Evolutionary conservation across 2,797 vertebrate genomes (phyloP).

Genomic region (Gymnoscopelus microlampas): DNA sequence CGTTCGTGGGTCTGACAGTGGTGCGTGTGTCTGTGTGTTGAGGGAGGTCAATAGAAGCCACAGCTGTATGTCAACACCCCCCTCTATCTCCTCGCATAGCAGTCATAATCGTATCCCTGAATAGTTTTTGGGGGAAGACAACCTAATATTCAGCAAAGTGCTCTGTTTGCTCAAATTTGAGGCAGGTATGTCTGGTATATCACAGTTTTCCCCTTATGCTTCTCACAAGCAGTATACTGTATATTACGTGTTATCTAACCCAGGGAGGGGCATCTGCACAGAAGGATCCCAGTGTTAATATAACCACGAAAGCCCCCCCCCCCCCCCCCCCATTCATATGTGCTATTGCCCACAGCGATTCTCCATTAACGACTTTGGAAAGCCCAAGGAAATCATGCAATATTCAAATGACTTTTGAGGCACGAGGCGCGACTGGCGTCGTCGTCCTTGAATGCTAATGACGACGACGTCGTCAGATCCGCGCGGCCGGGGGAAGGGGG

Average conservation of each 20-base stretch:
- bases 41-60: slow-evolving; percentile 27
- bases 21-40: not conserved
- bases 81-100: slow-evolving; percentile 24
- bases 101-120: slow-evolving; percentile 7
- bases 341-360: slow-evolving; percentile 40
- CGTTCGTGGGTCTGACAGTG: slow-evolving; percentile 4
- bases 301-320: too few species aligned
- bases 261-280: too few species aligned
- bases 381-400: slow-evolving; percentile 46
- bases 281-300: too few species aligned
- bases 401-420: slow-evolving; percentile 62
- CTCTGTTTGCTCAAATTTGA: too few species aligned
- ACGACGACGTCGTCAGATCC: too few species aligned
- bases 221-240: too few species aligned
- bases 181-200: too few species aligned
- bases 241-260: too few species aligned
- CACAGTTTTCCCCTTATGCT: too few species aligned
- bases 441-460: slow-evolving; percentile 75
- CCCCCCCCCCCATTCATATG: slow-evolving; percentile 10
- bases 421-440: slow-evolving; percentile 58
- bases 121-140: too few species aligned
- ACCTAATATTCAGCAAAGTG: too few species aligned
- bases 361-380: slow-evolving; percentile 57
- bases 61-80: slow-evolving; percentile 25
- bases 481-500: too few species aligned